phyloP scores from a whole-genome alignment of 2,113 vertebrate genomes.

The Pagrus major region DNA sequence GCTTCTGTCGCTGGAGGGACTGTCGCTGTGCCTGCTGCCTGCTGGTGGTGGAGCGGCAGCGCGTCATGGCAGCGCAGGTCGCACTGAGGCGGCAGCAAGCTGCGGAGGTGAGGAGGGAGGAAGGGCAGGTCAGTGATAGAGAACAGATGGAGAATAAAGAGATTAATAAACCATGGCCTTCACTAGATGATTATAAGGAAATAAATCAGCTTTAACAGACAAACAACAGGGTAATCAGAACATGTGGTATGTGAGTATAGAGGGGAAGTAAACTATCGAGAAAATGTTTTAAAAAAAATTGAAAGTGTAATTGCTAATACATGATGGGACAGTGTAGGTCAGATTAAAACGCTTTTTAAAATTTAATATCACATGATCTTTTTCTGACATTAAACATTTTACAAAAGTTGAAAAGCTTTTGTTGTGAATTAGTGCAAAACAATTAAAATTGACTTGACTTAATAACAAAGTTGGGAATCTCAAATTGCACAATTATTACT shows the following conservation, averaged over 20 bases:
- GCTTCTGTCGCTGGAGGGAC: constrained; percentile 88
- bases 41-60: constrained; percentile 87
- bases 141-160: not conserved
- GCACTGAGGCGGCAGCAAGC: constrained; percentile 87
- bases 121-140: constrained; percentile 56
- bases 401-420: no score
- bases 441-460: no score
- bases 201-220: not conserved
- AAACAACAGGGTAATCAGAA: not conserved
- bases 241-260: not conserved
- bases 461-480: not conserved
- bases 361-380: not conserved
- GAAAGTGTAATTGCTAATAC: not conserved
- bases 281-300: no score
- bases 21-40: constrained; percentile 86
- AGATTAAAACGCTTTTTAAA: not conserved
- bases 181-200: not conserved
- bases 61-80: constrained; percentile 88
- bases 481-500: not conserved
- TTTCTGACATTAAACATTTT: not conserved
- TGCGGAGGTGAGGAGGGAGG: constrained; percentile 79
- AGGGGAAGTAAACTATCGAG: not conserved
- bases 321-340: not conserved
- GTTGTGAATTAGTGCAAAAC: no score
- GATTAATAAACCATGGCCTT: not conserved